phyloP scores from a whole-genome alignment of 2,888 invertebrate genomes.

The Tryphoninae sp. region DNA sequence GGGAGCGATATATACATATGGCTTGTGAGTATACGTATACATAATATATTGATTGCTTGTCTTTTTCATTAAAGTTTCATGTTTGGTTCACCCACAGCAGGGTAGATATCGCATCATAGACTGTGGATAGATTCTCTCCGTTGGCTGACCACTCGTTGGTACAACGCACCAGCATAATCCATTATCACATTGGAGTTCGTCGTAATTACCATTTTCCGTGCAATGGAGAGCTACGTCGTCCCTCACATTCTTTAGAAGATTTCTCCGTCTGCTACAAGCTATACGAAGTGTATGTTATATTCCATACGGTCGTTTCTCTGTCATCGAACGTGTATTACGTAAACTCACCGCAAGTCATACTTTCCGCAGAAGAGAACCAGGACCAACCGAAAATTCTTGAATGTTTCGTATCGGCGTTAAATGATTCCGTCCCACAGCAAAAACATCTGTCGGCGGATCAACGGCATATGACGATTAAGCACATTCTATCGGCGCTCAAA shows the following conservation, averaged over 20 bases:
- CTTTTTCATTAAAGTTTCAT: background rate
- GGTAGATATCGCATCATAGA: conserved; percentile 84
- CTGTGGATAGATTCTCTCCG: conserved; percentile 82
- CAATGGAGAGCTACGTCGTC: conserved; percentile 85
- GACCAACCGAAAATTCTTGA: conserved; percentile 86
- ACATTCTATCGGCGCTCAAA: no score
- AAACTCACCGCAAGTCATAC: conserved; percentile 86
- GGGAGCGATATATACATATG: no score
- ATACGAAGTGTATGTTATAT: background rate
- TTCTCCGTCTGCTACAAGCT: conserved; percentile 86
- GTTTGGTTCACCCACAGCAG: conserved; percentile 83
- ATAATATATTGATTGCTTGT: no score
- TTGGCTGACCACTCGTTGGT: conserved; percentile 84
- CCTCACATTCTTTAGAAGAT: conserved; percentile 82
- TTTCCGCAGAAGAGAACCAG: conserved; percentile 83
- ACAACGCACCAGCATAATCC: conserved; percentile 88
- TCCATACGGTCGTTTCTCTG: background rate
- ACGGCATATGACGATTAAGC: no score
- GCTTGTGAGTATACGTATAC: no score
- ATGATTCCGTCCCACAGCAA: conserved; percentile 82
- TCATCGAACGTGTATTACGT: background rate
- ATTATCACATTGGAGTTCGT: conserved; percentile 86
- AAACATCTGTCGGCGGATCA: conserved; percentile 83
- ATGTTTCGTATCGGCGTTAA: conserved; percentile 77
- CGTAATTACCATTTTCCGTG: conserved; percentile 86